Conservation (phyloP, 2,888 invertebrate genomes). For the Andrena hattorfiana region DNA sequence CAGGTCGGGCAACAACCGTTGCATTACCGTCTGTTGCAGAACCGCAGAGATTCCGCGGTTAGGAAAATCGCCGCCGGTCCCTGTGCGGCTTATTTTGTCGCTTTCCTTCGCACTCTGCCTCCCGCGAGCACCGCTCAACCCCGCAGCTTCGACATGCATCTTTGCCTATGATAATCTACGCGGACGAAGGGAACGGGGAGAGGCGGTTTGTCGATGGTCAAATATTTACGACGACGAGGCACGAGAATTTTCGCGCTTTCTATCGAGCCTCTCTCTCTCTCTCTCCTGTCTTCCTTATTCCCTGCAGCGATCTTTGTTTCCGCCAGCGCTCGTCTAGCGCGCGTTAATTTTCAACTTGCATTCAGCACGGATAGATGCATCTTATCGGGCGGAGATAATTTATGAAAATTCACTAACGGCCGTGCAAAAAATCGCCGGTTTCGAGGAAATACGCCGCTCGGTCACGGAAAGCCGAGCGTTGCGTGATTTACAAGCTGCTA, state of each 20-base stretch:
- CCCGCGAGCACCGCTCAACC: not conserved
- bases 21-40: conserved; percentile 57
- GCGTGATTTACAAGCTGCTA: conserved; percentile 45
- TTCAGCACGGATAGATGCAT: not conserved
- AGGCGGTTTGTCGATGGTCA: conserved; percentile 13
- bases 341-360: conserved; percentile 4
- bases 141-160: not conserved
- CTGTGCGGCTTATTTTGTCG: conserved; percentile 8
- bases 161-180: not conserved
- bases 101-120: conserved; percentile 25
- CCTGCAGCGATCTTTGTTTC: conserved; percentile 10
- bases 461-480: conserved; percentile 46
- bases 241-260: conserved; percentile 11
- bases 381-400: conserved; percentile 37
- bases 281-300: not conserved
- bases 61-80: conserved; percentile 44
- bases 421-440: conserved; percentile 34
- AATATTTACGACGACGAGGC: conserved; percentile 32
- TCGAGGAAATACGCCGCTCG: conserved; percentile 30
- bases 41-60: conserved; percentile 24
- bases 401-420: conserved; percentile 44
- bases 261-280: not conserved
- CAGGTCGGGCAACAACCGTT: conserved; percentile 35
- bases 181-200: not conserved
- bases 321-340: conserved; percentile 4